Evolutionary conservation across 2,888 invertebrate species (phyloP).

Genomic region (Dryococelus australis): DNA sequence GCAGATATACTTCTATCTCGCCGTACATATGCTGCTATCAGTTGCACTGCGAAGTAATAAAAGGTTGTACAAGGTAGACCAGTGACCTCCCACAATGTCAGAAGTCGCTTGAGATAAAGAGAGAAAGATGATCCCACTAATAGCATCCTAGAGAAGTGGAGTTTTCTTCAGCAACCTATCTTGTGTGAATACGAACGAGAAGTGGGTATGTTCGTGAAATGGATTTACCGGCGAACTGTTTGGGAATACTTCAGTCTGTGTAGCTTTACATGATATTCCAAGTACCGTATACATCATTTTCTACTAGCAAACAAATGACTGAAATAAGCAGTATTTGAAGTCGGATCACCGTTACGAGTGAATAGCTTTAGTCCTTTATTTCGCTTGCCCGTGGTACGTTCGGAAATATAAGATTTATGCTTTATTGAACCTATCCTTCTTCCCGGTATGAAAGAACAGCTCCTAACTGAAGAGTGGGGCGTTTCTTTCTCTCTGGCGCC

Average conservation of each 20-base stretch:
- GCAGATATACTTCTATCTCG: not conserved
- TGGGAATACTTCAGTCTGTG: not conserved
- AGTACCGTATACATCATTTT: slow-evolving; percentile 16
- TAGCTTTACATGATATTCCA: slow-evolving; percentile 7
- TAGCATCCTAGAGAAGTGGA: not conserved
- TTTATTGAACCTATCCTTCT: slow-evolving; percentile 16
- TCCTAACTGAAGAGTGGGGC: not conserved
- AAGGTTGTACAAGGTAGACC: not conserved
- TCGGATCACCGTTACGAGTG: not conserved
- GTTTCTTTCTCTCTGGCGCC: slow-evolving; percentile 10
- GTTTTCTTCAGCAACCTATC: not conserved
- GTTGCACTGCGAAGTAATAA: not conserved
- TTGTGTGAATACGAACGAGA: not conserved
- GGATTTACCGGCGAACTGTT: not conserved
- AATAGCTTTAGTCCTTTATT: not conserved
- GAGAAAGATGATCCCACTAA: not conserved
- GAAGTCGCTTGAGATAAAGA: not conserved
- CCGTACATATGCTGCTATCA: not conserved
- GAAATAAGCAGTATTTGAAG: slow-evolving; percentile 16
- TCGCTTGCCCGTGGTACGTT: not conserved
- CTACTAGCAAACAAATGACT: slow-evolving; percentile 16
- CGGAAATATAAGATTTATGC: slow-evolving; percentile 3
- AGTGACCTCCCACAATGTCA: not conserved
- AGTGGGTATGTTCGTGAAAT: not conserved
- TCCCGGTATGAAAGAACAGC: not conserved